Evolutionary conservation across 2,113 vertebrate species (phyloP).

Genomic region (Meles meles): DNA sequence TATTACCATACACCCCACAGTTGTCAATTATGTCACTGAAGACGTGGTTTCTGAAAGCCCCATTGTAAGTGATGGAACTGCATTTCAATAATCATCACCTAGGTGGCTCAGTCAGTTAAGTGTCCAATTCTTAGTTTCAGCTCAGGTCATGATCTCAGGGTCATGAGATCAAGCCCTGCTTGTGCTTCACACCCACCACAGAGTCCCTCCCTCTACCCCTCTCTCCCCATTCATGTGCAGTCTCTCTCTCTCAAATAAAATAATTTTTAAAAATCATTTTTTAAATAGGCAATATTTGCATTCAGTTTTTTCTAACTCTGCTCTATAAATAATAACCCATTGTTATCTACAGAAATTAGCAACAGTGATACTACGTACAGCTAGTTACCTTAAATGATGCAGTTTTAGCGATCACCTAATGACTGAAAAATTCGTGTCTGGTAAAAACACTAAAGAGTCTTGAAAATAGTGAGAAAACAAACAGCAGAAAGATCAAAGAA

Average conservation of each 20-base stretch:
- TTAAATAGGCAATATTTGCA: background rate
- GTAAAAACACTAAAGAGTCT: background rate
- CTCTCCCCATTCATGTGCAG: background rate
- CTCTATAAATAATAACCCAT: background rate
- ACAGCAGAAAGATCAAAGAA: background rate
- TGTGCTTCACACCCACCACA: background rate
- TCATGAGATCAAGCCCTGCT: background rate
- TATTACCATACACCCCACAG: constrained; percentile 2
- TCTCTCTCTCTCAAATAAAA: background rate
- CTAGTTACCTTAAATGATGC: constrained; percentile 1
- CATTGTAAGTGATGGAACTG: background rate
- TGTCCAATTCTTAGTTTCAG: background rate
- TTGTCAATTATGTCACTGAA: background rate
- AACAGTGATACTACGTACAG: background rate
- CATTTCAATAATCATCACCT: background rate
- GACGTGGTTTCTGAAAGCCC: constrained; percentile 28
- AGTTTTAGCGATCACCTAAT: background rate
- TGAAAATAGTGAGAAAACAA: background rate
- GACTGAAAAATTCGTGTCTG: background rate
- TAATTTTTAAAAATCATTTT: background rate
- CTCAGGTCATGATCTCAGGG: background rate
- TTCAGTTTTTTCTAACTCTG: background rate
- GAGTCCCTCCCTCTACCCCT: background rate
- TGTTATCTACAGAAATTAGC: background rate
- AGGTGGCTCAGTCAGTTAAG: background rate